Conservation (phyloP, 2,797 vertebrate genomes). For the Epinephelus coioides region DNA sequence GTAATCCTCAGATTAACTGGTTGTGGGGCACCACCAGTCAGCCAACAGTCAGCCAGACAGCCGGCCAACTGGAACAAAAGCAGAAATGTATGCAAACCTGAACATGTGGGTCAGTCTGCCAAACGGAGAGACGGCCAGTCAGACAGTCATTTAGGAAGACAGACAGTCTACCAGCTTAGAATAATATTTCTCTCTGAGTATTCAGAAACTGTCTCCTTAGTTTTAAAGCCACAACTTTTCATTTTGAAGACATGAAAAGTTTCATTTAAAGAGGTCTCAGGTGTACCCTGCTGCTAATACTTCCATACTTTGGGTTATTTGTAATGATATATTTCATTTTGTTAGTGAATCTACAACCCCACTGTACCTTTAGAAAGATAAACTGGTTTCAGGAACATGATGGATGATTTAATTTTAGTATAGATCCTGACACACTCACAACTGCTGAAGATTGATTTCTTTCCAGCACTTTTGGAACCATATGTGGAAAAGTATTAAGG, state of each 20-base stretch:
- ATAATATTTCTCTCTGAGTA: not conserved
- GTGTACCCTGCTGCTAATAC: not conserved
- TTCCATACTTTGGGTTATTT: not conserved
- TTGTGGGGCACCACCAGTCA: constrained; percentile 60
- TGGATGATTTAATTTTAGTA: not conserved
- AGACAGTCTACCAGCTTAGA: not conserved
- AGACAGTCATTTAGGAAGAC: constrained; percentile 32
- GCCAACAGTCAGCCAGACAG: constrained; percentile 17
- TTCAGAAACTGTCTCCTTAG: not conserved
- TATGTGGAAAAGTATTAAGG: not conserved
- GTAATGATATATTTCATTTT: not conserved
- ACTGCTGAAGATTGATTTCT: too few species aligned
- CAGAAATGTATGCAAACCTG: constrained; percentile 42
- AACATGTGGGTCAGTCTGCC: constrained; percentile 45
- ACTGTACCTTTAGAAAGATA: not conserved
- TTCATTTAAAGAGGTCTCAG: not conserved
- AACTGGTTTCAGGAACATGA: not conserved
- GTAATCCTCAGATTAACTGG: constrained; percentile 82
- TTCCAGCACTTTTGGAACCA: not conserved
- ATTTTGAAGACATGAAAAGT: not conserved
- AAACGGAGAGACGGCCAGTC: constrained; percentile 9
- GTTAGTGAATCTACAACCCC: not conserved
- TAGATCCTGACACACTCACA: not conserved
- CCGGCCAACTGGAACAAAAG: constrained; percentile 41
- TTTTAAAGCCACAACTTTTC: not conserved